These are phyloP conservation scores for Bradypus variegatus DNA, from an alignment of 2,797 vertebrate species.

Conservation along the genomic window DNA sequence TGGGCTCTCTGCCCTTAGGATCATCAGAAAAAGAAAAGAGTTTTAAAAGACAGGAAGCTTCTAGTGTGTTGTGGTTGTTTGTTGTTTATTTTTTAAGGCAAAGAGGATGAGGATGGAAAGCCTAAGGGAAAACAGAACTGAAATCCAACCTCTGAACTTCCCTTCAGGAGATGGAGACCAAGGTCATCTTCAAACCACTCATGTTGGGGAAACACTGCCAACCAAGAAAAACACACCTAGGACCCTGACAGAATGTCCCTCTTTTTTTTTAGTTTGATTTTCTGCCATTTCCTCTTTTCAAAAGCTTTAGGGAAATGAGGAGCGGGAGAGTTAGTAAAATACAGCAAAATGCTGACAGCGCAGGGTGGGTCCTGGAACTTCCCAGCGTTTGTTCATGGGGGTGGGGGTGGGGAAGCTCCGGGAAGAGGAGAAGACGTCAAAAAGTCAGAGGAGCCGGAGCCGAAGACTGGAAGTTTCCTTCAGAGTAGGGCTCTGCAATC, in stretches of 20 bases:
- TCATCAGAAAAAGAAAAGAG: neutral
- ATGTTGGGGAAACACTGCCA: neutral
- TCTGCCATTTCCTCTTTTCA: neutral
- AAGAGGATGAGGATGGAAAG: neutral
- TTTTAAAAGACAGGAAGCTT: neutral
- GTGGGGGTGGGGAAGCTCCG: accelerated
- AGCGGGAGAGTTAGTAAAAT: neutral
- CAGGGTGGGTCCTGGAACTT: accelerated
- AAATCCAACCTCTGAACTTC: neutral
- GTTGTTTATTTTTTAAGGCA: neutral
- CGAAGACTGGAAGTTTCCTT: accelerated
- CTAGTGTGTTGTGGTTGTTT: neutral
- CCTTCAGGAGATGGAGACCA: neutral
- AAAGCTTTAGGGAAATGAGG: neutral
- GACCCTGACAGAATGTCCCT: neutral
- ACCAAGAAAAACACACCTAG: accelerated
- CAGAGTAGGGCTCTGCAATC: neutral
- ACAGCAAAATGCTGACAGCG: neutral
- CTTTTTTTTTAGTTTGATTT: neutral
- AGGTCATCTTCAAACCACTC: neutral
- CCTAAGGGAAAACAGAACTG: neutral
- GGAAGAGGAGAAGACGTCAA: neutral
- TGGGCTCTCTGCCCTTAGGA: neutral
- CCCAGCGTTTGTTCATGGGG: neutral
- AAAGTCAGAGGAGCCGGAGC: neutral